phyloP scores from a whole-genome alignment of 2,888 invertebrate species.

The Cryptocheilus praepositus region DNA sequence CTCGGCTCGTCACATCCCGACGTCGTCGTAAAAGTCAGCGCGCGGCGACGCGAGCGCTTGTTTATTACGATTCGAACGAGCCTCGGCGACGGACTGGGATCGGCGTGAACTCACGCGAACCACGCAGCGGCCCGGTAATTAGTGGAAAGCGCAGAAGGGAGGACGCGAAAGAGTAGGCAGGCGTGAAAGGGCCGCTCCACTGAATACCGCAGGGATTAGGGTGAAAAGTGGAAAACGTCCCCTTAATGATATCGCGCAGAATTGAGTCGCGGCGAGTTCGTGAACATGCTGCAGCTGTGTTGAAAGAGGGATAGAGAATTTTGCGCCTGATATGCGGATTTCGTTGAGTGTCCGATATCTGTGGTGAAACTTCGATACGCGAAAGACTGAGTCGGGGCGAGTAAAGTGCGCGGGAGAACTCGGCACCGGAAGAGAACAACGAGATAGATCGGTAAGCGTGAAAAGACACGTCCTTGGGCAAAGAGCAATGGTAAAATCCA shows the following conservation, averaged over 20 bases:
- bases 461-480: conserved; percentile 68
- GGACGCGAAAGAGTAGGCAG: conserved; percentile 67
- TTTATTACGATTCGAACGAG: no score
- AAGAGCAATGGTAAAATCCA: conserved; percentile 75
- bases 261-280: conserved; percentile 61
- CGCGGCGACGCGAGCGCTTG: no score
- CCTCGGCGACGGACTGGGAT: conserved; percentile 17
- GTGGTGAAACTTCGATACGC: no score
- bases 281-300: no score
- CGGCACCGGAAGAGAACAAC: conserved; percentile 25
- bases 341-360: no score
- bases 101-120: conserved; percentile 58
- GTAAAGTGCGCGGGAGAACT: not conserved
- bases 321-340: conserved; percentile 3
- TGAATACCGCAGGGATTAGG: conserved; percentile 73
- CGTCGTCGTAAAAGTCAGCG: no score
- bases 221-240: conserved; percentile 75
- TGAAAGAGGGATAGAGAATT: no score
- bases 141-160: conserved; percentile 71
- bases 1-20: not conserved
- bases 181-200: conserved; percentile 70
- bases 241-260: conserved; percentile 72
- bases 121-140: conserved; percentile 72
- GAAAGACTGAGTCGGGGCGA: no score
- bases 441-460: conserved; percentile 68